Base-by-base conservation (phyloP, 2,888 invertebrate species). In the Ptycholaimellus sp. region DNA sequence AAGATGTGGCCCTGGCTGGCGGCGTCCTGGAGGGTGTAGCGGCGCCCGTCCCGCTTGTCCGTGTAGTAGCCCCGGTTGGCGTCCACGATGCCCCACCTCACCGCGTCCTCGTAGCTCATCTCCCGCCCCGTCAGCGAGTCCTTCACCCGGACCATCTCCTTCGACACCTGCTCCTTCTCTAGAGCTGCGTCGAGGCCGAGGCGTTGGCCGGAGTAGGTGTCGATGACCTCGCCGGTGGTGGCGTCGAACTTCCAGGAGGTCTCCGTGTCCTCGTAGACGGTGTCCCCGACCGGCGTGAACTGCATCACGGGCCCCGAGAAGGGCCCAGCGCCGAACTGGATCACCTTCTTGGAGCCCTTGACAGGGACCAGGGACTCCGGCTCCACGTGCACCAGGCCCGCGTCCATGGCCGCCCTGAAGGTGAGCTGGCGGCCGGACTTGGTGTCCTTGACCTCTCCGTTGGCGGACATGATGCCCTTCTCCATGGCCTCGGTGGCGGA, bases 401-500 rank as follows among this genome's bases (percentile, higher is more conserved):
- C 40, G 25, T 56, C 52, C 27, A 56, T 49, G 5, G 56, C 54
- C 33, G 47, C 47, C 36, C 51, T 52, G 28, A 56, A 42, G 23
- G 40, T 48, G 13, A 49, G 32, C 7, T 37, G 40, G 11, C 43
- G 35, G 16, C 46, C 44, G 4, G 2, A 13, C 23, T 41, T 36
- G 19, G 45, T 42, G 16, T 46, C 44, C 3, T 11, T 17, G 5
- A 54, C 42, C 13, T 44, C 41, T 33, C 56, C 56, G 41, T 51
- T 44, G 7, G 42, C 36, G 29, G 48, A 49, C 43, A 57, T 47
- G 18, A 51, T 69, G 38, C 82, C 81, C 45, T 76, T 69, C 37
- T 72, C 69, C 18, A 87, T 66, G 1, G 87, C 90, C 61, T 83
- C 74, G 41, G 72, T 72, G 33, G 87, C 73, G n/a, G 70, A 73